Evolutionary conservation across 2,888 invertebrate species (phyloP), one percentile per base, ranked within the genome.

Genomic region (Melanostoma scalare): DNA sequence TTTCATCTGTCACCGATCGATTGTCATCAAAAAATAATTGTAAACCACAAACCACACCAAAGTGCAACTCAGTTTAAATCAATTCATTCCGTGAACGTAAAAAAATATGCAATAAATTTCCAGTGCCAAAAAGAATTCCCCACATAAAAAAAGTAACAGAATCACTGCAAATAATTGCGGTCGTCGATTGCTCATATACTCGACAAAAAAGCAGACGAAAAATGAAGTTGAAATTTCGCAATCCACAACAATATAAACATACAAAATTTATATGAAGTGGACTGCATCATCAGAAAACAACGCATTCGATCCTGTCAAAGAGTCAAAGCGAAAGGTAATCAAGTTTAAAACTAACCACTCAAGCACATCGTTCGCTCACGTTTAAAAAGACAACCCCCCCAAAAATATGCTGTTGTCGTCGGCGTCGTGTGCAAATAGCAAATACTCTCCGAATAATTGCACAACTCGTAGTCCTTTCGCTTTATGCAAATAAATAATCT

Each of bases 241-340:
- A 71, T 75, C 65, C 44, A 52, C 60, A 68, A 69, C 35, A 40
- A 42, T 52, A 38, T 10, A 48, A 20, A 48, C 36, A 58, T 38
- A 48, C 48, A 56, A 30, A 36, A 2, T 31, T 20, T 20, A 20
- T 20, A 20, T 20, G 4, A 53, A 53, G 6, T 30, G 42, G 48
- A 48, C 35, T 56, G 38, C 55, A 56, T 71, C 60, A 50, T 35
- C 58, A 44, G 31, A 44, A 55, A 73, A 40, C 8, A 35, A 9
- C 20, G 0, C 1, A 20, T 20, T 20, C 20, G 20, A 20, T 20
- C 20, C 20, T 20, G 20, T 20, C 20, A 20, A 20, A 71, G 69
- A 71, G 74, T 79, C 79, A 74, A 79, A 79, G 65, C 73, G 44
- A 67, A 78, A 60, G 82, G 78, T 84, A 84, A 84, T 84, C 74